Evolutionary conservation across 53 echinoderm and acorn worm species (phyloP), one percentile per base, ranked within the genome.

Genomic region (Apostichopus leukothele): DNA sequence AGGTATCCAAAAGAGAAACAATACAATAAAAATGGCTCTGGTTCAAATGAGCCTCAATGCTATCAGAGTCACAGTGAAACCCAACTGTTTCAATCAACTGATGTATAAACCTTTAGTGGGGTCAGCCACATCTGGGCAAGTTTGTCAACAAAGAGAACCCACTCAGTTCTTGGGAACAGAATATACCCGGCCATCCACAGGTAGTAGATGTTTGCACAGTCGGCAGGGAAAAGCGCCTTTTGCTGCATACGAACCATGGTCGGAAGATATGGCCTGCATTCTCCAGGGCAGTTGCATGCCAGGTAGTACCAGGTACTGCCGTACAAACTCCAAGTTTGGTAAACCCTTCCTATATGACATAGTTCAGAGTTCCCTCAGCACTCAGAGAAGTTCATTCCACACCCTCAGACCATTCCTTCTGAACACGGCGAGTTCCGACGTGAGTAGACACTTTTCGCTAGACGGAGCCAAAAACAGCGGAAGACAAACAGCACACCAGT

Each of bases 271-370:
- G 89, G 95, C 95, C 7, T 98, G 98, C 74, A 89, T 95, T 21
- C 91, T 98, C n/a, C 98, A 95, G 76, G 95, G 98, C 25, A 94
- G 92, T 66, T 98, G 95, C 55, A 88, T 98, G 20, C 98, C 98
- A 3, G 98, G 98, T 4, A 98, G 98, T 74, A 98, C 95, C 57
- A 91, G 90, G 50, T 98, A 95, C 86, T 98, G 97, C 89, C 89
- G 94, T 7, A 96, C 98, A 22, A 90, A 90, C 60, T 95, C 95
- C 88, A 95, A 95, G 97, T 97, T 98, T 91, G 93, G 93, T 18
- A 94, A 93, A 23, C 71, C 96, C 53, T 91, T 90, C 5, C 78
- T 94, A 7, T 10, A 75, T 1, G 98, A 98, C 71, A 83, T 95
- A 75, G 88, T 89, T 78, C 98, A 98, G 88, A 89, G 93, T 14